Evolutionary conservation across 1,140 invertebrate species (phyloP), one percentile per base, ranked within the genome.

Genomic region (Drosophila tsacasi): DNA sequence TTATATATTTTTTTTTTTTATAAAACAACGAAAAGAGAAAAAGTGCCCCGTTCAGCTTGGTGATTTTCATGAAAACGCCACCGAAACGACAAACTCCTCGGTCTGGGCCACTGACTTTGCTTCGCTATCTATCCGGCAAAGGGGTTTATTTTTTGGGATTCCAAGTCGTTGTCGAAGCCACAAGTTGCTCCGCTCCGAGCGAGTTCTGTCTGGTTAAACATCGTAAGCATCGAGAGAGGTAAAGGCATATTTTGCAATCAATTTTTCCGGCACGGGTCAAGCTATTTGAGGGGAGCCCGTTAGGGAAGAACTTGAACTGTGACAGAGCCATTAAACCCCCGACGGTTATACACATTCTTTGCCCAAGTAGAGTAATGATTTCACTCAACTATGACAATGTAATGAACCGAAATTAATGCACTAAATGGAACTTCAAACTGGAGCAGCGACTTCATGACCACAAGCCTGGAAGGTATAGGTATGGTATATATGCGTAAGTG

Each of bases 371-470:
- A 71, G 63, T 47, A 57, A 63, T 42, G 40, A 47, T 47, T 57
- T 46, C 67, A 57, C 65, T 91, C 72, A 82, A 72, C 81, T 90
- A 75, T 90, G 85, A 91, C 86, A 76, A 74, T 82, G 82, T 90
- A 90, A 90, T 90, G 76, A 91, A 90, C 75, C 85, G 76, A 90
- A 79, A 82, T 90, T 90, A 82, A 76, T 79, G 81, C 66, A 78
- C 78, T 81, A 75, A 85, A 85, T 81, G 60, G 76, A 79, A 87
- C 80, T 81, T 49, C 27, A 80, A 90, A 85, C 69, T 89, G 72
- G 82, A 79, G 58, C 86, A 86, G 42, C 81, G 75, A 58, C 46
- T 79, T 54, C 64, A 63, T 30, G 67, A 57, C 67, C 67, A 71
- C 67, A 71, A 67, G 1, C 32, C 25, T 21, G 30, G 13, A 3